These are phyloP conservation scores for Mystacides longicornis DNA, from an alignment of 2,888 invertebrate genomes.

Conservation along the genomic window DNA sequence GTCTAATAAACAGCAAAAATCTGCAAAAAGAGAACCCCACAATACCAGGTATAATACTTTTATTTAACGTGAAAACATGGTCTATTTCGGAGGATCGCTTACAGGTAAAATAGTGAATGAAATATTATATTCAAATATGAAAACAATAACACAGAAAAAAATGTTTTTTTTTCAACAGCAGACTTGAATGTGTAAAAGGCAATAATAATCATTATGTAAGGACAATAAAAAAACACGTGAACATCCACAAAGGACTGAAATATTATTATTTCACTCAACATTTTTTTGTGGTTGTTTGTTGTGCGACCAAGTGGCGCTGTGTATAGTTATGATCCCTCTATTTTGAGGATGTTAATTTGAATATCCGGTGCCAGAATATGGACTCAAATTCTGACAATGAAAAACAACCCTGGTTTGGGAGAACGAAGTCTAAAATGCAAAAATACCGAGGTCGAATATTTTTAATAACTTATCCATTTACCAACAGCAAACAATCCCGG, in stretches of 20 bases:
- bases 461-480: too few relatives aligned
- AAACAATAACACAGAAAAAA: not conserved
- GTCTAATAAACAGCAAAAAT: too few relatives aligned
- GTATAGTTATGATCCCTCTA: too few relatives aligned
- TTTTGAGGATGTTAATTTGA: not conserved
- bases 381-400: too few relatives aligned
- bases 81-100: not conserved
- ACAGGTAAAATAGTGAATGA: not conserved
- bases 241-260: not conserved
- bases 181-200: not conserved
- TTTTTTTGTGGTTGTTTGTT: not conserved
- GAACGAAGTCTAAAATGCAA: too few relatives aligned
- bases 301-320: slow-evolving; percentile 3
- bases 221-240: not conserved
- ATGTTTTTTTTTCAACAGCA: not conserved
- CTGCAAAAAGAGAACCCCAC: too few relatives aligned
- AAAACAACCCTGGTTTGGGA: too few relatives aligned
- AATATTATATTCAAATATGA: not conserved
- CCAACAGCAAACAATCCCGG: too few relatives aligned
- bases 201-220: not conserved
- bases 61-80: not conserved
- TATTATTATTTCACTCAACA: not conserved
- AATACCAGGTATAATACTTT: not conserved
- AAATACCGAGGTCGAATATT: too few relatives aligned
- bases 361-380: not conserved